A percentile compares a stretch with the other conserved stretches of the same genome.
These are phyloP conservation scores for Arrhamphus sclerolepis DNA, from an alignment of 2,797 vertebrate genomes.

Conservation along the genomic window DNA sequence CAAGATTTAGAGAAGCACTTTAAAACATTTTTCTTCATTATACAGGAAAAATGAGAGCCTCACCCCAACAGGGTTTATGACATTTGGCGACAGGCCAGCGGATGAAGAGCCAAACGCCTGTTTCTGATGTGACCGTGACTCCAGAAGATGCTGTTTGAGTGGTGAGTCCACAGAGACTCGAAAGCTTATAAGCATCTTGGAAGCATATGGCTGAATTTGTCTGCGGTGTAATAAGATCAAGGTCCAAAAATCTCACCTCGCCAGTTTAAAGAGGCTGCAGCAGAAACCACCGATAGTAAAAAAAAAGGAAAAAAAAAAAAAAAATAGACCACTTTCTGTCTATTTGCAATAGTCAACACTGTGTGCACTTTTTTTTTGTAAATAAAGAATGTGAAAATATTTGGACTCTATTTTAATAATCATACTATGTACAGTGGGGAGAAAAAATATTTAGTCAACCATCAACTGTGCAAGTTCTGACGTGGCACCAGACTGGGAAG, in stretches of 20 bases:
- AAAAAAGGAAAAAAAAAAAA: no score
- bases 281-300: slow-evolving; percentile 13
- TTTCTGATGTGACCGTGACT: slow-evolving; percentile 41
- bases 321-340: slow-evolving; percentile 2
- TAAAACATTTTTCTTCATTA: slow-evolving; percentile 35
- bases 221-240: slow-evolving; percentile 51
- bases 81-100: slow-evolving; percentile 33
- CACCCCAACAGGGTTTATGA: slow-evolving; percentile 34
- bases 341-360: neutral
- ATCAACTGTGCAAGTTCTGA: no score
- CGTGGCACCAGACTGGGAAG: no score
- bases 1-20: slow-evolving; percentile 28
- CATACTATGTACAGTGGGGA: no score
- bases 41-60: slow-evolving; percentile 30
- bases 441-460: no score
- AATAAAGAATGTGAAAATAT: no score
- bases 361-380: neutral
- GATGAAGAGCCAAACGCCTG: slow-evolving; percentile 11
- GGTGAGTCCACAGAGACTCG: slow-evolving; percentile 29
- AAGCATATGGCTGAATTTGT: slow-evolving; percentile 48
- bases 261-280: slow-evolving; percentile 11
- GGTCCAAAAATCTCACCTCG: slow-evolving; percentile 37
- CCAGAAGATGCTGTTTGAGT: slow-evolving; percentile 40
- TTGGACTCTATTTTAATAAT: no score
- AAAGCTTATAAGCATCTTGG: slow-evolving; percentile 44